phyloP scores from a whole-genome alignment of 2,888 invertebrate genomes.

The Stenodema calcarata region DNA sequence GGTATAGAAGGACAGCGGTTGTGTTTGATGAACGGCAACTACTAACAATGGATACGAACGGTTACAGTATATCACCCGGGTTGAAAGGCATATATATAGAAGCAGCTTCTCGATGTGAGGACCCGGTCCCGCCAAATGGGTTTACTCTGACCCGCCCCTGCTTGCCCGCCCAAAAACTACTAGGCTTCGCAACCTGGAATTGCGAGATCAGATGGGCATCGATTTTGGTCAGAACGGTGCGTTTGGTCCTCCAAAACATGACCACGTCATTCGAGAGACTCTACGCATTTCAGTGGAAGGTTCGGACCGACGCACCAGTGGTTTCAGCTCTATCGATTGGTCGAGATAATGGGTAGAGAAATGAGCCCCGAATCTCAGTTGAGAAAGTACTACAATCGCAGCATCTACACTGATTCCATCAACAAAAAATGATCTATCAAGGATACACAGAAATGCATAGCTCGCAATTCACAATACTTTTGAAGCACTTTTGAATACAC shows the following conservation, averaged over 20 bases:
- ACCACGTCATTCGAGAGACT: not conserved
- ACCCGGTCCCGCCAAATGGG: not conserved
- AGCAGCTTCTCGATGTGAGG: not conserved
- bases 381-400: too few relatives aligned
- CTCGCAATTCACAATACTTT: too few relatives aligned
- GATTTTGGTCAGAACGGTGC: not conserved
- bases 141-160: not conserved
- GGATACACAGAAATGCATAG: too few relatives aligned
- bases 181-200: not conserved
- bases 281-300: not conserved
- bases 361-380: too few relatives aligned
- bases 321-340: too few relatives aligned
- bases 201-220: not conserved
- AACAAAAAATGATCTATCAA: too few relatives aligned
- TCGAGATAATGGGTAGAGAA: too few relatives aligned
- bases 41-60: constrained; percentile 30
- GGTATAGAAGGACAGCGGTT: constrained; percentile 1
- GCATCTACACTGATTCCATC: too few relatives aligned
- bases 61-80: constrained; percentile 15
- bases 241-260: not conserved
- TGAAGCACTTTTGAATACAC: too few relatives aligned
- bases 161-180: not conserved
- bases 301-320: not conserved
- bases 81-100: not conserved
- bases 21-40: constrained; percentile 20